These are phyloP conservation scores for Ochotona princeps DNA, from an alignment of 2,113 vertebrate genomes.

Conservation along the genomic window DNA sequence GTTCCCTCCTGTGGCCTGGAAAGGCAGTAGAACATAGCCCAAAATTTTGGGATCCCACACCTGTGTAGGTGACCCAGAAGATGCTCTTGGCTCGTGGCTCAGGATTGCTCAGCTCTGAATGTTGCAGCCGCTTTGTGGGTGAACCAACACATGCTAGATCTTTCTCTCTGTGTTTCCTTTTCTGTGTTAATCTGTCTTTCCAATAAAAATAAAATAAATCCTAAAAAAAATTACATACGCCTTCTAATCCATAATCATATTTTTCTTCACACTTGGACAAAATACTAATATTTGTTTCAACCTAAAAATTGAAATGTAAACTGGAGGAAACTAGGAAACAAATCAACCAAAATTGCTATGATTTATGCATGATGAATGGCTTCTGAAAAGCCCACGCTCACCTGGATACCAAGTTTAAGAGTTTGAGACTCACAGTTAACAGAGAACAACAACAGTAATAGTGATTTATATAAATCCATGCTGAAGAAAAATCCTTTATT, in stretches of 20 bases:
- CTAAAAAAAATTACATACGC: not conserved
- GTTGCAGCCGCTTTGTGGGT: no score
- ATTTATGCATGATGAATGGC: not conserved
- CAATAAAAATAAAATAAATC: no score
- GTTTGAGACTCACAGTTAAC: not conserved
- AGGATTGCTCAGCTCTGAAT: no score
- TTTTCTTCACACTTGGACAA: not conserved
- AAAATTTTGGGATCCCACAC: no score
- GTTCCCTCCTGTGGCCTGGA: no score
- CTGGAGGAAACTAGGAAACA: not conserved
- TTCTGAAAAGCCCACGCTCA: not conserved
- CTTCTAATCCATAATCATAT: not conserved
- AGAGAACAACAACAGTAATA: not conserved
- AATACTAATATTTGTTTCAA: not conserved
- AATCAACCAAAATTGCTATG: not conserved
- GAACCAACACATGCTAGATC: no score
- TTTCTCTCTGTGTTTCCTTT: no score
- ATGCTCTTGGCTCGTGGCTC: no score
- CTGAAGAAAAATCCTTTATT: not conserved
- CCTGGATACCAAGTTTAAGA: not conserved
- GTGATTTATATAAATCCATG: not conserved
- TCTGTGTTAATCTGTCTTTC: no score
- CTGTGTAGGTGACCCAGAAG: no score
- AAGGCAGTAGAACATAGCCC: no score
- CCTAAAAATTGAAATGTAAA: not conserved